Evolutionary conservation across 1,140 invertebrate species (phyloP).

Genomic region (Drosophila miranda): DNA sequence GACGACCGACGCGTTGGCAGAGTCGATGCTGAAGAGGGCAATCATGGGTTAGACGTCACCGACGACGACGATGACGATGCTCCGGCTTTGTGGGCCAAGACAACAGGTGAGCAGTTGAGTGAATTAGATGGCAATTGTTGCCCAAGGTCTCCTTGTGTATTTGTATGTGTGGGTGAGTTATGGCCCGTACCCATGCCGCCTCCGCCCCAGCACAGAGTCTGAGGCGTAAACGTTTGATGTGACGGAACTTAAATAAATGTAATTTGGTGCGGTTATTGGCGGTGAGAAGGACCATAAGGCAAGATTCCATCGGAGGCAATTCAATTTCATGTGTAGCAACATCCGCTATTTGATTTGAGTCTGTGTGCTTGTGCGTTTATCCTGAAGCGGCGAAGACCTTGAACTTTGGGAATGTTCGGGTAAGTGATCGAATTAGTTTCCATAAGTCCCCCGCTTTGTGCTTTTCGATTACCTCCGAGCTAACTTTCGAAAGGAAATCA

Average conservation of each 20-base stretch:
- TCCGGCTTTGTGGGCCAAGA: neutral
- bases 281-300: slow-evolving; percentile 39
- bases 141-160: slow-evolving; percentile 20
- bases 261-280: slow-evolving; percentile 76
- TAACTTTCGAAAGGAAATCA: slow-evolving; percentile 6
- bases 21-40: slow-evolving; percentile 33
- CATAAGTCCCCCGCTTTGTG: slow-evolving; percentile 30
- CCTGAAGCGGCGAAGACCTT: slow-evolving; percentile 35
- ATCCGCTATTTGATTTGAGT: slow-evolving; percentile 8
- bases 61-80: slow-evolving; percentile 1
- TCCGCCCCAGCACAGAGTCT: neutral
- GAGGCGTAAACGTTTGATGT: slow-evolving; percentile 69
- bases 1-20: neutral
- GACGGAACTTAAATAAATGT: slow-evolving; percentile 79
- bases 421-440: slow-evolving; percentile 46
- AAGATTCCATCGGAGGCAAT: slow-evolving; percentile 45
- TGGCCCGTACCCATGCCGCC: slow-evolving; percentile 12
- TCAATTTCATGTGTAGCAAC: slow-evolving; percentile 44
- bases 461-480: slow-evolving; percentile 27
- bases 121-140: slow-evolving; percentile 79
- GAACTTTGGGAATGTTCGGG: slow-evolving; percentile 22
- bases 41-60: slow-evolving; percentile 15
- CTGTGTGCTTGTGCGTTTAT: slow-evolving; percentile 16
- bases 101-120: slow-evolving; percentile 66
- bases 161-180: slow-evolving; percentile 29